Percentiles rank a stretch among this genome's conserved stretches.
Evolutionary conservation across 2,888 invertebrate species (phyloP).

Genomic region (Atherix ibis): DNA sequence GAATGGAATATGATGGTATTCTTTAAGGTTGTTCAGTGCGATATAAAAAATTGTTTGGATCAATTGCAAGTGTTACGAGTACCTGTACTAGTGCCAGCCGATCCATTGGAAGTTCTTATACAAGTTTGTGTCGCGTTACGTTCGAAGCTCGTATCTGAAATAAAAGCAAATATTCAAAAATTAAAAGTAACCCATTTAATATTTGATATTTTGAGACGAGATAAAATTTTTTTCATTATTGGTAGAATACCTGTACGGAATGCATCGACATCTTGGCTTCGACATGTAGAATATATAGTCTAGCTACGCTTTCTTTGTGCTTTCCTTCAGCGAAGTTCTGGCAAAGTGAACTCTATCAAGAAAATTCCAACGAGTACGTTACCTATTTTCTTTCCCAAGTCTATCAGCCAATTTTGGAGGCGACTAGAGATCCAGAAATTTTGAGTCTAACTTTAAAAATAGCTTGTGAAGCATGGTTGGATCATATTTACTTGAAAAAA

Average conservation of each 20-base stretch:
- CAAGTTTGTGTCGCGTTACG: slow-evolving; percentile 67
- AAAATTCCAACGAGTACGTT: slow-evolving; percentile 46
- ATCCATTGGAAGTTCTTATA: slow-evolving; percentile 53
- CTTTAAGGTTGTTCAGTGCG: slow-evolving; percentile 49
- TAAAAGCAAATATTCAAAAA: slow-evolving; percentile 56
- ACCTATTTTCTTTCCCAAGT: slow-evolving; percentile 58
- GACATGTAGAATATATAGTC: slow-evolving; percentile 58
- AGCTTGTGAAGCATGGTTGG: slow-evolving; percentile 76
- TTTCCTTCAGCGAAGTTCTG: slow-evolving; percentile 59
- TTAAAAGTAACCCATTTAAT: slow-evolving; percentile 42
- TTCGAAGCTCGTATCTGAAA: slow-evolving; percentile 64
- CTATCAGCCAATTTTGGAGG: slow-evolving; percentile 57
- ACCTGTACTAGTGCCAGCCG: slow-evolving; percentile 32
- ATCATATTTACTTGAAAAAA: slow-evolving; percentile 66
- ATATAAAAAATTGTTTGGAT: slow-evolving; percentile 44
- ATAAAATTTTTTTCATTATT: neutral
- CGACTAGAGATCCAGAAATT: slow-evolving; percentile 55
- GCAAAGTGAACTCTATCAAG: slow-evolving; percentile 36
- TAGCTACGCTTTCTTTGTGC: slow-evolving; percentile 68
- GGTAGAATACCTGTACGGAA: slow-evolving; percentile 31
- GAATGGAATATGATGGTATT: slow-evolving; percentile 62
- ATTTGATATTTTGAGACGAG: neutral
- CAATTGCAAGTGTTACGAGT: slow-evolving; percentile 40
- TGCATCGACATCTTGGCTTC: slow-evolving; percentile 55
- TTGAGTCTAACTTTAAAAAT: slow-evolving; percentile 64